Conservation (phyloP, 2,888 invertebrate genomes). For the Neoscelio sp. region DNA sequence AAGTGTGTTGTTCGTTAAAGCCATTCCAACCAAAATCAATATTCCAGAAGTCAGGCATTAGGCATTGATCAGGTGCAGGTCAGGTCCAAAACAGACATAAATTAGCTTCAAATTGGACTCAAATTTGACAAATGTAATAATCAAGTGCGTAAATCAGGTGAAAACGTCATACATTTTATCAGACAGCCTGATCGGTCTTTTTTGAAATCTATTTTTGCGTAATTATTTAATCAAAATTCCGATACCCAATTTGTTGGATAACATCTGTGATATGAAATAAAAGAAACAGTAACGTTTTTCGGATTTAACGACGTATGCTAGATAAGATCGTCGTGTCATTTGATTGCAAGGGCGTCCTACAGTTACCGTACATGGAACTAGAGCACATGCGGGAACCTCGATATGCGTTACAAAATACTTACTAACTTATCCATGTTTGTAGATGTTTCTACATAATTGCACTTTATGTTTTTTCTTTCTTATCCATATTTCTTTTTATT, state of each 20-base stretch:
- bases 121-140: too few relatives aligned
- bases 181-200: too few relatives aligned
- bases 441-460: constrained; percentile 75
- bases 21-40: too few relatives aligned
- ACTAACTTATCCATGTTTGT: constrained; percentile 75
- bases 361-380: constrained; percentile 80
- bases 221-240: too few relatives aligned
- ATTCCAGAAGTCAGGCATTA: too few relatives aligned
- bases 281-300: constrained; percentile 8
- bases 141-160: too few relatives aligned
- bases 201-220: too few relatives aligned
- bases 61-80: too few relatives aligned
- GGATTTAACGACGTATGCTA: constrained; percentile 31
- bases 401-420: constrained; percentile 76
- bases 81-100: too few relatives aligned
- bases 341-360: constrained; percentile 73
- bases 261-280: constrained; percentile 27
- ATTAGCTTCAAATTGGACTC: too few relatives aligned
- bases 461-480: constrained; percentile 34
- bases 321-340: constrained; percentile 54
- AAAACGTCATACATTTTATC: too few relatives aligned
- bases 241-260: constrained; percentile 57
- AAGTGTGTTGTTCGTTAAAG: constrained; percentile 64
- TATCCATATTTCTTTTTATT: constrained; percentile 18
- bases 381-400: constrained; percentile 76